Base-by-base conservation (phyloP, 2,888 invertebrate species). In the Lepidocyrtinus sp. region DNA sequence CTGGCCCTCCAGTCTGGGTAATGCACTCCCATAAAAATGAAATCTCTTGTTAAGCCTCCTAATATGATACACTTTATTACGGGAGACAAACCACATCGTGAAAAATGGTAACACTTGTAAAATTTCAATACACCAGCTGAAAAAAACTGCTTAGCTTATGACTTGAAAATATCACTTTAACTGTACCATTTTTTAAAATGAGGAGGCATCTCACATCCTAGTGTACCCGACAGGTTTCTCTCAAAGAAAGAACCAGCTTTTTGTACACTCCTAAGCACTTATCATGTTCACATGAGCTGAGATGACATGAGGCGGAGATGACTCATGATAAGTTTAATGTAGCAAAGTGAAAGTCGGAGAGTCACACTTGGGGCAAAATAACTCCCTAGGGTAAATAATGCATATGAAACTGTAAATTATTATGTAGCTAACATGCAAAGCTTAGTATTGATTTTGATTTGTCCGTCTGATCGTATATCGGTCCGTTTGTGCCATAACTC, bases 61-160 rank as follows among this genome's bases (percentile, higher is more conserved):
- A 21, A n/a, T 55, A 59, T 59, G 7, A 12, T 59, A 59, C 59
- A 21, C 59, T 59, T 59, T 59, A 59, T 59, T 59, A 59, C n/a
- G 1, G 21, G 3, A 59, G 59, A 9, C 21, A 59, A 59, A 59
- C 15, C 9, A 9, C 21, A 2, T 21, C 22, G 59, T 59, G 59
- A 59, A 59, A 59, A 59, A 59, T 59, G 59, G 22, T 59, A 21
- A 59, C 59, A 19, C 59, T 59, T 59, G n/a, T n/a, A n/a, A n/a
- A n/a, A n/a, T n/a, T n/a, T n/a, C n/a, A n/a, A n/a, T n/a, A n/a
- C n/a, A 21, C 59, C 59, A 59, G 12, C 36, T 12, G 7, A 36
- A 36, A 36, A 36, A 21, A 59, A 59, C n/a, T n/a, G n/a, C n/a
- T n/a, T n/a, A n/a, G n/a, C n/a, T n/a, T n/a, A n/a, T n/a, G n/a